Evolutionary conservation across 2,888 invertebrate genomes (phyloP), one percentile per base, ranked within the genome.

Genomic region (Frankliniella intonsa): DNA sequence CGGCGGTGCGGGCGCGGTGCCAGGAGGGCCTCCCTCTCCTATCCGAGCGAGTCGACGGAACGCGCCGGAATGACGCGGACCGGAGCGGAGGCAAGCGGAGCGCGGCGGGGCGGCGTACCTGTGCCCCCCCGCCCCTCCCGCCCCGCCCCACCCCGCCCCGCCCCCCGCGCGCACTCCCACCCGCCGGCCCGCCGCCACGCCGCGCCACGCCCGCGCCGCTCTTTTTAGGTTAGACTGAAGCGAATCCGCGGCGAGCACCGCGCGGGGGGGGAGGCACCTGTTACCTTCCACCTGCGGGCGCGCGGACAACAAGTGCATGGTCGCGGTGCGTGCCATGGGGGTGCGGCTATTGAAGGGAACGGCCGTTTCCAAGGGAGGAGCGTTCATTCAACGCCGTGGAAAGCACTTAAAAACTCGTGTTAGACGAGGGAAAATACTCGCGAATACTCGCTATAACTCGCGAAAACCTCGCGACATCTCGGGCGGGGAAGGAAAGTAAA

Each of bases 141-240:
- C 22, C 9, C n/a, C 22, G n/a, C 1, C 3, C 65, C n/a, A 19
- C 69, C 22, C 69, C 10, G 8, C 69, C 22, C 69, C 69, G 1
- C 22, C 25, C 69, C 9, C 22, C 22, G 22, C 7, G 22, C n/a
- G 22, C 22, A 22, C 22, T 8, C 8, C 11, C 11, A 5, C 17
- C 55, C 69, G 22, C 22, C 25, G 55, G n/a, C 22, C 69, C 25
- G 69, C 69, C 25, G 69, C 69, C n/a, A 55, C 69, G 55, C 55
- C 55, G n/a, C 69, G 69, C 69, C 22, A n/a, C 7, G 55, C 55
- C 55, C 3, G 55, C 55, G 17, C 2, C 11, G 62, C 62, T 62
- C n/a, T 76, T 76, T 76, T 76, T 22, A 76, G 69, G 69, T 76
- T 76, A 76, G 69, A 76, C 11, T 25, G 69, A 25, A 55, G 55